A percentile compares a stretch with the other conserved stretches of the same genome.
phyloP scores from a whole-genome alignment of 2,797 vertebrate species.

The Sebastiscus albofasciatus region DNA sequence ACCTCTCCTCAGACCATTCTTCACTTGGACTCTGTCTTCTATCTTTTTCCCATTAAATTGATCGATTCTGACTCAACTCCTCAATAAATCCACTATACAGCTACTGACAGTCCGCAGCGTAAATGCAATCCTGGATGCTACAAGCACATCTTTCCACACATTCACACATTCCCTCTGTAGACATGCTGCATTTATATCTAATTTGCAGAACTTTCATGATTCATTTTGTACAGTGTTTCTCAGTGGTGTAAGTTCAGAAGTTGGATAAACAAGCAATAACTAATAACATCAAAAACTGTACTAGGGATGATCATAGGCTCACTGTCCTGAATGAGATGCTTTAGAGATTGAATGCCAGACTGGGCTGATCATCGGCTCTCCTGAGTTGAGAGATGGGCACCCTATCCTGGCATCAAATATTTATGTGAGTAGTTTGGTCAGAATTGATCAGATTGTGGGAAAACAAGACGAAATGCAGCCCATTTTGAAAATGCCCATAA shows the following conservation, averaged over 20 bases:
- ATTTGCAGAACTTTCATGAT: not conserved
- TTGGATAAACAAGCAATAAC: slow-evolving; percentile 14
- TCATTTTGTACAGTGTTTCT: not conserved
- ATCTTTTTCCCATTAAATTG: not conserved
- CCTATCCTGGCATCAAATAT: slow-evolving; percentile 22
- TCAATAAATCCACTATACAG: not conserved
- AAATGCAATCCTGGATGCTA: not conserved
- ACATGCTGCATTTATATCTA: not conserved
- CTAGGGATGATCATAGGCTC: slow-evolving; percentile 4
- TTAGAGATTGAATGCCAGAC: not conserved
- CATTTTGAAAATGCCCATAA: not conserved
- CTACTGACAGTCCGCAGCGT: not conserved
- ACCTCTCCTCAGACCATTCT: not conserved
- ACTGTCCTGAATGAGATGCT: not conserved
- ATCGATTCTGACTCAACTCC: not conserved
- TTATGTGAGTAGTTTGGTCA: slow-evolving; percentile 9
- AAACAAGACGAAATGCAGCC: not conserved
- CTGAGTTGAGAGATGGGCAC: not conserved
- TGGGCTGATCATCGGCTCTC: not conserved
- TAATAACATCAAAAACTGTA: slow-evolving; percentile 2
- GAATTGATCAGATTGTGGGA: slow-evolving; percentile 15
- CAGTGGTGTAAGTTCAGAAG: not conserved
- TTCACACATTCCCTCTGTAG: not conserved
- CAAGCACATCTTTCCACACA: not conserved
- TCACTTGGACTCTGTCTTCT: not conserved